phyloP scores from a whole-genome alignment of 2,888 invertebrate species.

The Koerneria pararmatus region DNA sequence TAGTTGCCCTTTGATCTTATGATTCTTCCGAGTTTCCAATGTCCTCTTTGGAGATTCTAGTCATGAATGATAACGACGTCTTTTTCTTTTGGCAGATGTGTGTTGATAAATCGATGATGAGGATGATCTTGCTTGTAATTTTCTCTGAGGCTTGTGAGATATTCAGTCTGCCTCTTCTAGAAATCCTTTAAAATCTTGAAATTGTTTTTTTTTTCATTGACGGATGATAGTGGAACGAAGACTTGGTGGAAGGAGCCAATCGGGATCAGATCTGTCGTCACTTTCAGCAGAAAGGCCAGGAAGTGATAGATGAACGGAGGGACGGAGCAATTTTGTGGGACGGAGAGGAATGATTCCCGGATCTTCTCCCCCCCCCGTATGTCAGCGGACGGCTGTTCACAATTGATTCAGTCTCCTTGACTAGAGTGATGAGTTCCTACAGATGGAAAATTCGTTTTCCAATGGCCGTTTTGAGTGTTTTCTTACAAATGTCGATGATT shows the following conservation, averaged over 20 bases:
- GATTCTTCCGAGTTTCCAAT: slow-evolving; percentile 6
- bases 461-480: slow-evolving; percentile 55
- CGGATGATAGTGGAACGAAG: not conserved
- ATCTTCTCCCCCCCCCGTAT: slow-evolving; percentile 43
- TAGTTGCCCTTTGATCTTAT: slow-evolving; percentile 3
- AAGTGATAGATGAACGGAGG: slow-evolving; percentile 3
- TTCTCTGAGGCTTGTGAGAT: slow-evolving; percentile 12
- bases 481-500: slow-evolving; percentile 60
- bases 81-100: not conserved
- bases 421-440: slow-evolving; percentile 52
- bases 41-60: slow-evolving; percentile 8
- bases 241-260: slow-evolving; percentile 1
- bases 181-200: not conserved
- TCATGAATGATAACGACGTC: slow-evolving; percentile 19
- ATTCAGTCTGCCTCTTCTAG: slow-evolving; percentile 14
- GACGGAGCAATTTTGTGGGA: slow-evolving; percentile 27
- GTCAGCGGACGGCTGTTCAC: slow-evolving; percentile 60
- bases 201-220: not conserved
- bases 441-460: slow-evolving; percentile 60
- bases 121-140: not conserved
- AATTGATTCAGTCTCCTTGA: slow-evolving; percentile 51
- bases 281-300: slow-evolving; percentile 8
- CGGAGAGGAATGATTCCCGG: slow-evolving; percentile 19
- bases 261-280: slow-evolving; percentile 3
- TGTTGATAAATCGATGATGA: not conserved